A percentile compares a stretch with the other conserved stretches of the same genome.
phyloP scores from a whole-genome alignment of 2,797 vertebrate species.

The Anguilla obscura region DNA sequence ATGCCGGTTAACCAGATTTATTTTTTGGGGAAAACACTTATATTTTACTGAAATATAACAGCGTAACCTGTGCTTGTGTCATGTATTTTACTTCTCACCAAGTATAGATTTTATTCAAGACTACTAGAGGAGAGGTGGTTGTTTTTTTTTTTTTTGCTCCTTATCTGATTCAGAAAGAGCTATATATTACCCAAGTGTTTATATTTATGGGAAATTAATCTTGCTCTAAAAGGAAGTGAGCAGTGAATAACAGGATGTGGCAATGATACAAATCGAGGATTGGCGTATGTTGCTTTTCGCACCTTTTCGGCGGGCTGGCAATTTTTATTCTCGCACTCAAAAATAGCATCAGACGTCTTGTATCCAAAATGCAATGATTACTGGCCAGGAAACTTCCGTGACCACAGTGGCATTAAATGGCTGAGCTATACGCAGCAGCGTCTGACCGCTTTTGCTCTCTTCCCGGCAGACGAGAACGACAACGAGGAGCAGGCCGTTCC shows the following conservation, averaged over 20 bases:
- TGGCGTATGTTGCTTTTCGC: not conserved
- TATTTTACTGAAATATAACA: not conserved
- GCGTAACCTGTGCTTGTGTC: not conserved
- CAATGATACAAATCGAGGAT: not conserved
- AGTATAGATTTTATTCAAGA: not conserved
- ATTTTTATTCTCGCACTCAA: not conserved
- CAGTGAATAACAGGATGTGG: constrained; percentile 8
- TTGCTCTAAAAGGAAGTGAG: constrained; percentile 28
- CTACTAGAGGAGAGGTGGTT: not conserved
- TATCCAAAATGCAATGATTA: not conserved
- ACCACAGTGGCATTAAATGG: not conserved
- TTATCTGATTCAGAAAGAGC: not conserved
- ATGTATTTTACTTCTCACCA: not conserved
- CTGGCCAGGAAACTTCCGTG: not conserved
- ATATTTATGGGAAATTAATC: not conserved
- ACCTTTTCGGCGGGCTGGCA: not conserved
- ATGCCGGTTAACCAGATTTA: constrained; percentile 35
- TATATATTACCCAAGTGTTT: not conserved
- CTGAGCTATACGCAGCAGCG: not conserved
- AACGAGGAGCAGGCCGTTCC: constrained; percentile 53
- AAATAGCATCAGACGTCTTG: not conserved
- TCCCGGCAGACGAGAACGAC: constrained; percentile 61
- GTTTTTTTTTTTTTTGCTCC: too few species aligned
- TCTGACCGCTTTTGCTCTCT: not conserved
- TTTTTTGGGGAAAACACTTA: constrained; percentile 17